Conservation (phyloP, 2,113 vertebrate genomes). For the Brachypteracias leptosomus region DNA sequence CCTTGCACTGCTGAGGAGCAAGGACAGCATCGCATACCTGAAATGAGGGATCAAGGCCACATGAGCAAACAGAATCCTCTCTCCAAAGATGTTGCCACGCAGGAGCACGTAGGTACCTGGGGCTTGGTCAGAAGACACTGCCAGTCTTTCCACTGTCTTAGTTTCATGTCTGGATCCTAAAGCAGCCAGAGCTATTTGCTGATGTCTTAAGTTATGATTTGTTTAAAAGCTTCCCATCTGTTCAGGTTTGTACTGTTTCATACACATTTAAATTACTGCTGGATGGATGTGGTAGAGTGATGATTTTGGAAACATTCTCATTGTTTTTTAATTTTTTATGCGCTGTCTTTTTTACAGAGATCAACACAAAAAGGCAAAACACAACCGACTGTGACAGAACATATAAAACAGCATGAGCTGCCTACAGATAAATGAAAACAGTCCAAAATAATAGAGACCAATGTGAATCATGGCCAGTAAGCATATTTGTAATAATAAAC, state of each 20-base stretch:
- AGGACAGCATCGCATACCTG: not conserved
- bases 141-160: not conserved
- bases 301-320: constrained; percentile 14
- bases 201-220: not conserved
- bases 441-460: constrained; percentile 23
- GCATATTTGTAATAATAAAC: constrained; percentile 51
- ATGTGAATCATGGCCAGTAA: constrained; percentile 49
- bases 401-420: constrained; percentile 50
- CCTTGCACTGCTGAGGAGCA: not conserved
- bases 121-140: not conserved
- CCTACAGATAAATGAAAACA: constrained; percentile 46
- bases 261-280: constrained; percentile 21
- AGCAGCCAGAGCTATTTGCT: not conserved
- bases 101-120: not conserved
- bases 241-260: constrained; percentile 11
- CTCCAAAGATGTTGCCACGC: not conserved
- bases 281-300: not conserved
- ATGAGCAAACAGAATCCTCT: not conserved
- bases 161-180: not conserved
- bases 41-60: not conserved
- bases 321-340: constrained; percentile 13
- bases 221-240: constrained; percentile 37
- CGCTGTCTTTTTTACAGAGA: constrained; percentile 4
- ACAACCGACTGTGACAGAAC: constrained; percentile 51
- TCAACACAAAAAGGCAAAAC: constrained; percentile 52